Base-by-base conservation (phyloP, 1,140 invertebrate species). In the Camponotus pennsylvanicus region DNA sequence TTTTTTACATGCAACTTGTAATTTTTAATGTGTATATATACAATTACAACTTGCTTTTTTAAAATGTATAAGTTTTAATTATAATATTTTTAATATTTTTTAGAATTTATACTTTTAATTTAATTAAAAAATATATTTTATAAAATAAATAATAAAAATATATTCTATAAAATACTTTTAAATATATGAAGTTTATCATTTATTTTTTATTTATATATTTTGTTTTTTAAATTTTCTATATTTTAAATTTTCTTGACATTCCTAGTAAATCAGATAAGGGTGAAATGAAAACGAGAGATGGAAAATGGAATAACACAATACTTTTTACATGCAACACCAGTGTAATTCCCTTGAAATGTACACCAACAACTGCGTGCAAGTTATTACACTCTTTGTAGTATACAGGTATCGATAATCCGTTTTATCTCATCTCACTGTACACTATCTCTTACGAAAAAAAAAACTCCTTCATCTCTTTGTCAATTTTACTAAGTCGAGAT, bases 261-360 rank as follows among this genome's bases (percentile, higher is more conserved):
- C 4, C 42, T 59, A 27, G 11, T 40, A 75, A 59, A 5, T 40
- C 59, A n/a, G n/a, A 18, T 13, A 57, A 82, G 45, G 63, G 70
- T 70, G 15, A 40, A 70, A 37, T 52, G 6, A 71, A 40, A 69
- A 11, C 34, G 34, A 84, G 32, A 76, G 4, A 85, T 73, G 7
- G 88, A 55, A 52, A 64, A 78, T 86, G 79, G 66, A 90, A 91
- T 89, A 69, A 90, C 87, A 88, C 63, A 59, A 37, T 80, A 42
- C 49, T 45, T 90, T 88, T 87, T 93, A 93, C 92, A 95, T 93
- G 93, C 92, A 94, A 94, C 91, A 94, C 92, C 91, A 93, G 92
- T 94, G 92, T 94, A 93, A 93, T 94, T 94, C 82, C 91, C 90
- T 94, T 93, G 92, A 85, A 94, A 94, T 94, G 91, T 95, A 95